phyloP scores from a whole-genome alignment of 2,113 vertebrate genomes.

The Aythya baeri region DNA sequence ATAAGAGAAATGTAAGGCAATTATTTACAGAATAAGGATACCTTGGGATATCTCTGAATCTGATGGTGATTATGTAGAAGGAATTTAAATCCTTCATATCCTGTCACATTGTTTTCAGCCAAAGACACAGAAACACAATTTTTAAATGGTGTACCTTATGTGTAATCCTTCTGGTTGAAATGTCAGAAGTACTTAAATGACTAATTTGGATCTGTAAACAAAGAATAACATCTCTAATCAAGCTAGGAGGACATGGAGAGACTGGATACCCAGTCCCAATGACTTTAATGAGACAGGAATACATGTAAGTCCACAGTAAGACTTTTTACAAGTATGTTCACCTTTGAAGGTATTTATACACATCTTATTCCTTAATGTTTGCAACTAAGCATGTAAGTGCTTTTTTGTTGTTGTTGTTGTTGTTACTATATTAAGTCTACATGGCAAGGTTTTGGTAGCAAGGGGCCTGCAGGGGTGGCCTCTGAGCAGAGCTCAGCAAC shows the following conservation, averaged over 20 bases:
- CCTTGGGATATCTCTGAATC: neutral
- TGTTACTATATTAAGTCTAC: neutral
- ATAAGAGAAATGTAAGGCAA: neutral
- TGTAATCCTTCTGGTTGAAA: neutral
- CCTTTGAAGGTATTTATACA: neutral
- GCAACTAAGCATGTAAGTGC: neutral
- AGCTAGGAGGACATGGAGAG: neutral
- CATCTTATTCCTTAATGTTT: neutral
- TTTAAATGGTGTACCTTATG: accelerated
- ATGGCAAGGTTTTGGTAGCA: too few relatives aligned
- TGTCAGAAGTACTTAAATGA: neutral
- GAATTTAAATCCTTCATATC: neutral
- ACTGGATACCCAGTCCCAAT: neutral
- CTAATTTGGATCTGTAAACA: neutral
- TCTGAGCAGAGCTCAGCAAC: too few relatives aligned
- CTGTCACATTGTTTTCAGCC: neutral
- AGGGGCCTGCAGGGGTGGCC: too few relatives aligned
- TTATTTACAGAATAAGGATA: neutral
- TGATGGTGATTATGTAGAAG: neutral
- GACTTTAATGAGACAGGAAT: neutral
- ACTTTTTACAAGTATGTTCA: neutral
- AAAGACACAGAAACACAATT: neutral
- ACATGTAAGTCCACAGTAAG: neutral
- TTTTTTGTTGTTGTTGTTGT: neutral
- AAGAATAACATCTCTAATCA: neutral